These are phyloP conservation scores for Coecobrya sp. DNA, from an alignment of 2,888 invertebrate species.

Conservation along the genomic window DNA sequence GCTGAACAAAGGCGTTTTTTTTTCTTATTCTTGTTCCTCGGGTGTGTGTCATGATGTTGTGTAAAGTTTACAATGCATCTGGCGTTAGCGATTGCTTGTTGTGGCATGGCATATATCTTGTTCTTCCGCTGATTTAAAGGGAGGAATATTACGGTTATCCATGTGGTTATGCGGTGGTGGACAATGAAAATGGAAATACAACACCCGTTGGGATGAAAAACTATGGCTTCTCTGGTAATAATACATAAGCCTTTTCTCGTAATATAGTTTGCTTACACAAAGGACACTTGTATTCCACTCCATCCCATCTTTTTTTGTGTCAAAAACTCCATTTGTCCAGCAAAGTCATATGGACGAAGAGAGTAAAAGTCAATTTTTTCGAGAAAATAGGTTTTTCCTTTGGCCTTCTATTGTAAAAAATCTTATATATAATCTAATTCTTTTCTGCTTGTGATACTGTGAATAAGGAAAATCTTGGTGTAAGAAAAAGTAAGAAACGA, in stretches of 20 bases:
- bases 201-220: slow-evolving; percentile 72
- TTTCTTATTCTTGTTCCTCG: slow-evolving; percentile 47
- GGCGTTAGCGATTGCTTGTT: slow-evolving; percentile 53
- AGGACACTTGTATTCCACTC: slow-evolving; percentile 18
- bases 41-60: slow-evolving; percentile 60
- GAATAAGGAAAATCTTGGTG: not conserved
- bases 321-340: slow-evolving; percentile 50
- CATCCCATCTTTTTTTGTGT: slow-evolving; percentile 66
- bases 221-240: slow-evolving; percentile 46
- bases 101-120: slow-evolving; percentile 51
- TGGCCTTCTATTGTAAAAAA: slow-evolving; percentile 45
- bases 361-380: slow-evolving; percentile 49
- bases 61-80: slow-evolving; percentile 76
- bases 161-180: slow-evolving; percentile 53
- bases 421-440: slow-evolving; percentile 66
- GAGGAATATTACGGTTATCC: slow-evolving; percentile 44
- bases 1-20: slow-evolving; percentile 40
- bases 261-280: not conserved
- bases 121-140: slow-evolving; percentile 74
- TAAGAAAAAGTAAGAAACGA: slow-evolving; percentile 31
- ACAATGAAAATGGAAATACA: slow-evolving; percentile 77
- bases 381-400: slow-evolving; percentile 54
- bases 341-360: not conserved
- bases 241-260: slow-evolving; percentile 29
- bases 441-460: slow-evolving; percentile 12